A percentile compares a stretch with the other conserved stretches of the same genome.
Evolutionary conservation across 1,140 invertebrate species (phyloP).

Genomic region (Drosophila albomicans): DNA sequence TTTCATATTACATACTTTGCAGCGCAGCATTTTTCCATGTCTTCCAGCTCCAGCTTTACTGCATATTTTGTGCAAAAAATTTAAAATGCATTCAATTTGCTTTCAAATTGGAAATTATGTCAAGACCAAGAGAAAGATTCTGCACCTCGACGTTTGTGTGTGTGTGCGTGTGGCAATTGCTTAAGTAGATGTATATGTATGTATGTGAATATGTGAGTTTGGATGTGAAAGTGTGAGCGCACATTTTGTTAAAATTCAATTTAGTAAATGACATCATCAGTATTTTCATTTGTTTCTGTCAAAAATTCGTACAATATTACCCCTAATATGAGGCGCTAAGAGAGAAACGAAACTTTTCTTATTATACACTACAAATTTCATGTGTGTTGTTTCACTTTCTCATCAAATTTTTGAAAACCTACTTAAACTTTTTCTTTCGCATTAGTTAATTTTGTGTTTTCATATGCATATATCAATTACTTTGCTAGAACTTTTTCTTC

Average conservation of each 20-base stretch:
- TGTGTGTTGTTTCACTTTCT: neutral
- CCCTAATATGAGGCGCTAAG: neutral
- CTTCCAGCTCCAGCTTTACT: neutral
- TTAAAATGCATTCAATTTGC: conserved; percentile 67
- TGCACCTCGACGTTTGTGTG: conserved; percentile 7
- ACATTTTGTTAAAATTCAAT: conserved; percentile 62
- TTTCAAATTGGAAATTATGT: conserved; percentile 72
- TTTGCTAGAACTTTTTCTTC: neutral
- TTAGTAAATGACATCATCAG: conserved; percentile 73
- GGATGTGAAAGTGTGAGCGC: neutral
- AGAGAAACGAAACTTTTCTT: conserved; percentile 19
- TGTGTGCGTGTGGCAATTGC: conserved; percentile 7
- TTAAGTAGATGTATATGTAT: neutral
- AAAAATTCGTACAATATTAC: conserved; percentile 43
- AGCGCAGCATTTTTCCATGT: neutral
- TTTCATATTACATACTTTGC: conserved; percentile 21
- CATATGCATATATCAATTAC: too few relatives aligned
- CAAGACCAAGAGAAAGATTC: conserved; percentile 39
- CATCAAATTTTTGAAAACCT: neutral
- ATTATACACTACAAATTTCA: conserved; percentile 26
- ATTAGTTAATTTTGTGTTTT: neutral
- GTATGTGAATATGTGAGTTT: neutral
- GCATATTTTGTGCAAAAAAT: neutral
- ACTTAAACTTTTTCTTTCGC: neutral
- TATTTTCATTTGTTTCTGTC: conserved; percentile 72